Evolutionary conservation across 1,140 invertebrate genomes (phyloP).

Genomic region (Ceratitis capitata): DNA sequence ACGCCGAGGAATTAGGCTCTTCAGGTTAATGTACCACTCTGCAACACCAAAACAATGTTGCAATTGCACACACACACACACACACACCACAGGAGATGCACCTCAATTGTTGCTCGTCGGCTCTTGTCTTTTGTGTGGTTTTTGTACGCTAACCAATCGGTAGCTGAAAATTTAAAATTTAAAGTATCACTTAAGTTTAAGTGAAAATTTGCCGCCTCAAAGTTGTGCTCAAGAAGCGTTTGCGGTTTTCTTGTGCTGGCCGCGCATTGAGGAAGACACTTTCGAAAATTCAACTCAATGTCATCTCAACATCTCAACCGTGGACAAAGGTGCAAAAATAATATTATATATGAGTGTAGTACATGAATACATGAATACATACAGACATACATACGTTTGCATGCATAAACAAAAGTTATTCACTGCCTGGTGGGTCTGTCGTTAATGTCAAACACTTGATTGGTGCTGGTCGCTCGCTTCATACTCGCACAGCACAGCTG

Average conservation of each 20-base stretch:
- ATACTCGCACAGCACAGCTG: too few relatives aligned
- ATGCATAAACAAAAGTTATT: too few relatives aligned
- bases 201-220: slow-evolving; percentile 15
- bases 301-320: background rate
- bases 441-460: background rate
- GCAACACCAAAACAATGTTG: slow-evolving; percentile 32
- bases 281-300: too few relatives aligned
- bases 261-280: too few relatives aligned
- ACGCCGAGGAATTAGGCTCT: too few relatives aligned
- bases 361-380: too few relatives aligned
- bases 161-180: slow-evolving; percentile 24
- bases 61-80: background rate
- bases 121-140: slow-evolving; percentile 21
- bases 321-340: background rate
- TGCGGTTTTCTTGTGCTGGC: background rate
- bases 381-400: too few relatives aligned
- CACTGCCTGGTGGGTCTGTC: background rate
- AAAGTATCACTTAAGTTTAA: slow-evolving; percentile 19
- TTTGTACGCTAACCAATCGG: slow-evolving; percentile 31
- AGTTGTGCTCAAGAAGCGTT: slow-evolving; percentile 2
- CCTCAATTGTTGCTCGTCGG: background rate
- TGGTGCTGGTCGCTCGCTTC: too few relatives aligned
- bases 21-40: too few relatives aligned
- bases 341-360: background rate
- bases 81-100: background rate